phyloP scores from a whole-genome alignment of 2,797 vertebrate genomes.

The Xenops minutus region DNA sequence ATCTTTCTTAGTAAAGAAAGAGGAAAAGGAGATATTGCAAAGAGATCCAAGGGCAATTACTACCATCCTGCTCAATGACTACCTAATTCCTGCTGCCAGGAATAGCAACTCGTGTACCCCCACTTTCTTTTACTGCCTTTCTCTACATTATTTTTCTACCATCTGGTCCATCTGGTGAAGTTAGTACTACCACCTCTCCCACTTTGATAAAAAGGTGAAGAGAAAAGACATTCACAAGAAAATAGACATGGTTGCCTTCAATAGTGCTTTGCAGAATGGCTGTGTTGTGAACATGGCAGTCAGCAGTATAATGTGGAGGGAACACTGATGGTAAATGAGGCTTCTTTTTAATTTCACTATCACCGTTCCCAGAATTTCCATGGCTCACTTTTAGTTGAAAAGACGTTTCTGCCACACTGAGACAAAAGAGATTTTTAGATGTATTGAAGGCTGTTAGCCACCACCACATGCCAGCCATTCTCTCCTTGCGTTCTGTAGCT shows the following conservation, averaged over 20 bases:
- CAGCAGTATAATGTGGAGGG: not conserved
- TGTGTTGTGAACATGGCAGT: not conserved
- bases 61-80: not conserved
- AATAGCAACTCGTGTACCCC: not conserved
- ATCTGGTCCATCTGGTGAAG: not conserved
- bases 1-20: not conserved
- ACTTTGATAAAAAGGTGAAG: not conserved
- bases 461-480: not conserved
- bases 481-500: not conserved
- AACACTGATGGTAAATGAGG: not conserved
- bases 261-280: not conserved
- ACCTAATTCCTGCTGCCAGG: not conserved
- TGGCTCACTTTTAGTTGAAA: not conserved
- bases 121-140: not conserved
- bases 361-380: not conserved
- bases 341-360: not conserved
- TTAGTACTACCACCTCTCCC: not conserved
- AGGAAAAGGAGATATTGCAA: not conserved
- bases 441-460: slow-evolving; percentile 14
- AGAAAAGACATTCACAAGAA: not conserved
- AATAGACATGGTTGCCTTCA: not conserved
- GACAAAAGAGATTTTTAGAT: slow-evolving; percentile 14
- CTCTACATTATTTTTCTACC: not conserved
- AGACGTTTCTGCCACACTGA: not conserved
- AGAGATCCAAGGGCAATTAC: not conserved